Evolutionary conservation across 2,888 invertebrate genomes (phyloP).

Genomic region (Disparrhopalites patrizii): DNA sequence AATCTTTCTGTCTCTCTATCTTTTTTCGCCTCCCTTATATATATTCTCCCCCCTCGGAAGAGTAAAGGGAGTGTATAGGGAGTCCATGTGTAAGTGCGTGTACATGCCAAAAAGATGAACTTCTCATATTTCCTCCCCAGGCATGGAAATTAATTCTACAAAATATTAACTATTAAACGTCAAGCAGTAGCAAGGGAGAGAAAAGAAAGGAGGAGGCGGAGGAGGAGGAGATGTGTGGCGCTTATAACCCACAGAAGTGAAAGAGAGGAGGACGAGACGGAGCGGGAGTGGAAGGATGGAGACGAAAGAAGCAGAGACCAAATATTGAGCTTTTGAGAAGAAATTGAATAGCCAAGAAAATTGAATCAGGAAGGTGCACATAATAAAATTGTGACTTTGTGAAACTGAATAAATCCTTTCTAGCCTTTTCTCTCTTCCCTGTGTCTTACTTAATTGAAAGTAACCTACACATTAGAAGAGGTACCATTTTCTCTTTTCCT

Average conservation of each 20-base stretch:
- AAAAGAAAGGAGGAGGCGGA: slow-evolving; percentile 9
- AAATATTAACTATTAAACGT: slow-evolving; percentile 49
- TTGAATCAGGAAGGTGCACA: slow-evolving; percentile 44
- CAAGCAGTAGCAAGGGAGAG: slow-evolving; percentile 38
- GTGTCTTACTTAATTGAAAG: slow-evolving; percentile 42
- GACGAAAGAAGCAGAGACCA: slow-evolving; percentile 26
- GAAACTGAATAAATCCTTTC: slow-evolving; percentile 37
- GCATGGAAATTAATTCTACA: slow-evolving; percentile 50
- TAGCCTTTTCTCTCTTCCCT: no score
- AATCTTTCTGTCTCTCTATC: background rate
- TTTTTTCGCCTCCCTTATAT: no score
- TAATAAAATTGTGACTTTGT: slow-evolving; percentile 43
- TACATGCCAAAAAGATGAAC: slow-evolving; percentile 44
- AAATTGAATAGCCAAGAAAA: slow-evolving; percentile 43
- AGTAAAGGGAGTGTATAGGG: no score
- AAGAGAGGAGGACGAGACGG: slow-evolving; percentile 11
- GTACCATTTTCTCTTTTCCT: slow-evolving; percentile 22
- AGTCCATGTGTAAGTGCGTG: background rate
- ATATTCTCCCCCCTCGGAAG: no score
- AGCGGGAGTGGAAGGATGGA: background rate
- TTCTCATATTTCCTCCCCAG: slow-evolving; percentile 49
- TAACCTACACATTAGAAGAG: slow-evolving; percentile 36
- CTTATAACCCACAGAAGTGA: slow-evolving; percentile 13
- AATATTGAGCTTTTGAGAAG: slow-evolving; percentile 28
- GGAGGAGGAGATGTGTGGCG: slow-evolving; percentile 24